Evolutionary conservation across 2,797 vertebrate genomes (phyloP).

Genomic region (Hipposideros larvatus): DNA sequence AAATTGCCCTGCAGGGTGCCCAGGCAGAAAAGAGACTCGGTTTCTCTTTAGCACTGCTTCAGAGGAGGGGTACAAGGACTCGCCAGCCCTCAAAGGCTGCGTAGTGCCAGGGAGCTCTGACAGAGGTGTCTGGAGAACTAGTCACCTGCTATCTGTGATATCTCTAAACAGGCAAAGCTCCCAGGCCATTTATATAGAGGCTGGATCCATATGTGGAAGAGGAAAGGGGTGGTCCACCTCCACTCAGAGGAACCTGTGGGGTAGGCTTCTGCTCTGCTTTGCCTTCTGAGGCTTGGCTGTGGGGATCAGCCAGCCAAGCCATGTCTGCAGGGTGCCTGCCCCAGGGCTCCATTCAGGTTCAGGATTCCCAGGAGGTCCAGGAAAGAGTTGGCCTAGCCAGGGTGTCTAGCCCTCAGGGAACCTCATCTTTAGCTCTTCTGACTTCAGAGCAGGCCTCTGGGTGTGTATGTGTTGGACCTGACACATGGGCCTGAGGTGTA

Average conservation of each 20-base stretch:
- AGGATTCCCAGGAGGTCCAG: background rate
- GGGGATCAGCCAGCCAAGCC: background rate
- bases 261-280: background rate
- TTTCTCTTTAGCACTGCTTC: background rate
- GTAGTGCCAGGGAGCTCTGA: background rate
- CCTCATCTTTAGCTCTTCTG: background rate
- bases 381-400: background rate
- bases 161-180: background rate
- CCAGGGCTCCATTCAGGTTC: background rate
- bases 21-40: background rate
- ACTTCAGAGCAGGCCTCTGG: background rate
- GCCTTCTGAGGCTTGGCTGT: background rate
- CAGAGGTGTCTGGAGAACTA: background rate
- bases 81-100: background rate
- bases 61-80: background rate
- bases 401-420: background rate
- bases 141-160: background rate
- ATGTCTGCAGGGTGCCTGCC: background rate
- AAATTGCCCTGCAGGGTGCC: background rate
- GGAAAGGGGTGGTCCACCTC: accelerated
- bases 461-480: background rate
- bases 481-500: background rate
- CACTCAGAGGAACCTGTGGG: background rate
- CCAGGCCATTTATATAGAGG: background rate
- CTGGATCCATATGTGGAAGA: background rate